phyloP scores from a whole-genome alignment of 2,797 vertebrate genomes.

The Cetoscarus ocellatus region DNA sequence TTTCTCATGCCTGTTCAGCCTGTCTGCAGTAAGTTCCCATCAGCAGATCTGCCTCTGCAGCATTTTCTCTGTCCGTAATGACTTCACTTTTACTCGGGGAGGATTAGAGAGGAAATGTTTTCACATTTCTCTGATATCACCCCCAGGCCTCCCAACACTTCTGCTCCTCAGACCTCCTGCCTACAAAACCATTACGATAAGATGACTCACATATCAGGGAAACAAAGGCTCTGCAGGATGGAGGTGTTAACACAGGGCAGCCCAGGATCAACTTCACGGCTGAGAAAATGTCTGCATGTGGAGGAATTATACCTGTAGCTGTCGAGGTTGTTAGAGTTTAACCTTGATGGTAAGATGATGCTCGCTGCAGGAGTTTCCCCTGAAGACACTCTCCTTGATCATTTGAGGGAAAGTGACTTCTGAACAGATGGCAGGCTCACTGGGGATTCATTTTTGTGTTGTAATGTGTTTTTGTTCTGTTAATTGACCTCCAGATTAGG shows the following conservation, averaged over 20 bases:
- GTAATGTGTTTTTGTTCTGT: not conserved
- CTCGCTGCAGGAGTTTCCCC: slow-evolving; percentile 22
- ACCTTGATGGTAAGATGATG: slow-evolving; percentile 14
- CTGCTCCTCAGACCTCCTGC: slow-evolving; percentile 20
- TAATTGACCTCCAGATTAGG: too few species aligned
- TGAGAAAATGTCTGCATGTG: not conserved
- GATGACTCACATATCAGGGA: slow-evolving; percentile 1
- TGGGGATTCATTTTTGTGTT: not conserved
- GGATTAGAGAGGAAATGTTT: slow-evolving; percentile 20
- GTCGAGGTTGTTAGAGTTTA: slow-evolving; percentile 27
- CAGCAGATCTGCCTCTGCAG: slow-evolving; percentile 11
- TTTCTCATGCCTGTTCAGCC: not conserved
- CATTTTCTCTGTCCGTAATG: slow-evolving; percentile 2
- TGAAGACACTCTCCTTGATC: not conserved
- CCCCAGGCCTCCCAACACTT: slow-evolving; percentile 1
- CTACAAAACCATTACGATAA: slow-evolving; percentile 9
- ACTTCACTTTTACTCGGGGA: slow-evolving; percentile 25
- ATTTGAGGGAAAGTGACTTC: slow-evolving; percentile 11
- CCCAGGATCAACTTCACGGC: slow-evolving; percentile 35
- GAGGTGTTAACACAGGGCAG: slow-evolving; percentile 16
- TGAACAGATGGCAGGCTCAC: slow-evolving; percentile 1
- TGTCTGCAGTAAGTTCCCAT: not conserved
- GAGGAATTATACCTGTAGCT: slow-evolving; percentile 23
- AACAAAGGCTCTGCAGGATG: slow-evolving; percentile 23
- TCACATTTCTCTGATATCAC: slow-evolving; percentile 15